Percentiles rank a stretch among this genome's conserved stretches.
phyloP scores from a whole-genome alignment of 2,797 vertebrate genomes.

The Danio choprae region DNA sequence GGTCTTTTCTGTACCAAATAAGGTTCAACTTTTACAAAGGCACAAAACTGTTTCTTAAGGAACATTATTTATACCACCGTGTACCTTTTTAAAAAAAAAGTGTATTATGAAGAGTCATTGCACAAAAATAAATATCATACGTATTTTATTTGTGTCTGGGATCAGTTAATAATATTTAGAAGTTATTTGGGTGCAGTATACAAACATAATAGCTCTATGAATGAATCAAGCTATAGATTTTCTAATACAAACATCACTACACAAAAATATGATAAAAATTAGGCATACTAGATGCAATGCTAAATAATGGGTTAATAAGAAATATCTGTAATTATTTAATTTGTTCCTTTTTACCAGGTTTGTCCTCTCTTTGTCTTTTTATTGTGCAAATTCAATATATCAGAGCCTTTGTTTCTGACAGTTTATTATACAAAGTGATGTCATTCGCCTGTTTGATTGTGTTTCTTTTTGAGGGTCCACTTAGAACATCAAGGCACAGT shows the following conservation, averaged over 20 bases:
- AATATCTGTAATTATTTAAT: too few species aligned
- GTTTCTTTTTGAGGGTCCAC: constrained; percentile 38
- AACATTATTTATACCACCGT: too few species aligned
- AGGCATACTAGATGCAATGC: neutral
- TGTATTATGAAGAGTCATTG: too few species aligned
- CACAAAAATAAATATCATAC: too few species aligned
- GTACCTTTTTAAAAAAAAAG: too few species aligned
- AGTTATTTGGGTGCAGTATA: constrained; percentile 34
- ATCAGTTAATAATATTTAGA: too few species aligned
- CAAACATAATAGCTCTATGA: constrained; percentile 43
- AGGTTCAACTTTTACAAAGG: too few species aligned
- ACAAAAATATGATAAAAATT: neutral
- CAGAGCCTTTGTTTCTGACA: neutral
- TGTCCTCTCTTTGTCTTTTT: neutral
- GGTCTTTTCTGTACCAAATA: too few species aligned
- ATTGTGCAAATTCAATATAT: neutral
- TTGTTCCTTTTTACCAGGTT: neutral
- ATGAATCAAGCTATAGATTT: neutral
- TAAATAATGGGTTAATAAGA: neutral
- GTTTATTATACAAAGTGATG: constrained; percentile 7
- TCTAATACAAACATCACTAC: neutral
- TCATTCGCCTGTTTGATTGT: constrained; percentile 38
- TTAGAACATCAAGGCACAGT: constrained; percentile 51
- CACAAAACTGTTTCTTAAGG: too few species aligned
- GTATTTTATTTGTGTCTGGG: neutral